Evolutionary conservation across 2,113 vertebrate genomes (phyloP).

Genomic region (Hippoglossus stenolepis): DNA sequence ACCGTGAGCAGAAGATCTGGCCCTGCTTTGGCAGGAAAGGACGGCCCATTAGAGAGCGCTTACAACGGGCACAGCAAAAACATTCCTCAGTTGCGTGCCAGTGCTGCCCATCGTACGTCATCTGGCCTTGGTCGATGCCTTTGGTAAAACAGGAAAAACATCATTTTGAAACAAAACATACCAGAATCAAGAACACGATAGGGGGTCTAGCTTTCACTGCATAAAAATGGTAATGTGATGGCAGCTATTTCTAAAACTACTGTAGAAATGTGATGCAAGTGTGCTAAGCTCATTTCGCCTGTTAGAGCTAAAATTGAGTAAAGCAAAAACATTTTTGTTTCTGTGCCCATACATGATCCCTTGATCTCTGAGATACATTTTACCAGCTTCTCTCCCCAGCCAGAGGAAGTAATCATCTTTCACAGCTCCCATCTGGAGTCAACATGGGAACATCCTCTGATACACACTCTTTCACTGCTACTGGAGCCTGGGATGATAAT

Average conservation of each 20-base stretch:
- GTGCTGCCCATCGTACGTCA: slow-evolving; percentile 98
- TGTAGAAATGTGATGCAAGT: not conserved
- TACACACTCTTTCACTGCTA: slow-evolving; percentile 52
- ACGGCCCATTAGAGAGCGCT: slow-evolving; percentile 94
- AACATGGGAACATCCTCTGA: slow-evolving; percentile 58
- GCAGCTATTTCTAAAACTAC: not conserved
- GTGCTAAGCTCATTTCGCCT: slow-evolving; percentile 16
- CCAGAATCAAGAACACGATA: not conserved
- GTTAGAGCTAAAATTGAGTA: slow-evolving; percentile 3
- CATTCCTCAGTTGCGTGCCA: slow-evolving; percentile 98
- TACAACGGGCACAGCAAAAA: slow-evolving; percentile 96
- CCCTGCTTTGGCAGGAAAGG: slow-evolving; percentile 98
- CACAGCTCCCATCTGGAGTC: slow-evolving; percentile 69
- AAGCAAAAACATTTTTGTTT: slow-evolving; percentile 33
- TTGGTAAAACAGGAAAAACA: slow-evolving; percentile 12
- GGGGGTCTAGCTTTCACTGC: not conserved
- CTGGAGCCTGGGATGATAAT: slow-evolving; percentile 66
- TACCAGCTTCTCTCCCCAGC: slow-evolving; percentile 36
- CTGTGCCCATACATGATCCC: slow-evolving; percentile 21
- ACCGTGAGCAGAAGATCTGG: slow-evolving; percentile 97
- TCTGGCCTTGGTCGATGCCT: slow-evolving; percentile 99
- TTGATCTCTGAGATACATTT: slow-evolving; percentile 49
- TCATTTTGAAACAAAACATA: not conserved
- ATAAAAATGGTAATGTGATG: slow-evolving; percentile 14
- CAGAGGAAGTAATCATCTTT: slow-evolving; percentile 69